phyloP scores from a whole-genome alignment of 1,140 invertebrate species.

The Drosophila insularis region DNA sequence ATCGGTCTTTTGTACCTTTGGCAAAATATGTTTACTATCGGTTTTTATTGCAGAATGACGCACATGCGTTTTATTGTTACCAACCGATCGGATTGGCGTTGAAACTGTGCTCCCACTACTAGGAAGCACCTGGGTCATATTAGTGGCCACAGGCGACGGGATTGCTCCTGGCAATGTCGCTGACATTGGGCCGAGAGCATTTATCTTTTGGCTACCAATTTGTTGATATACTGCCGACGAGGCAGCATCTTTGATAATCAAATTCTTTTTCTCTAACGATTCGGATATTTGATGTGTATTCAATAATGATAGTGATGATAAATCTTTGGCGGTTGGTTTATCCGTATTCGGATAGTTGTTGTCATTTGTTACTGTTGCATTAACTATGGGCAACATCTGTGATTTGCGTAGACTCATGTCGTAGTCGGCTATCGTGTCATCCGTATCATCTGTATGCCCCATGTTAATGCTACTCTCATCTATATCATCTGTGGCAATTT shows the following conservation, averaged over 20 bases:
- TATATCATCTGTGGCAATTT: constrained; percentile 19
- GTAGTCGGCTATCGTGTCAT: constrained; percentile 50
- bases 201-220: constrained; percentile 70
- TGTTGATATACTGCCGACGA: constrained; percentile 38
- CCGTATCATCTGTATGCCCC: constrained; percentile 27
- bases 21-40: constrained; percentile 69
- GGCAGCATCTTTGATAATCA: constrained; percentile 38
- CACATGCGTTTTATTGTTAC: constrained; percentile 27
- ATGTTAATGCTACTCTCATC: constrained; percentile 24
- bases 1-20: constrained; percentile 84
- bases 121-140: constrained; percentile 14
- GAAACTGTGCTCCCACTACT: constrained; percentile 21
- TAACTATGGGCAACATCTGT: constrained; percentile 27
- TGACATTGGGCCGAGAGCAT: constrained; percentile 52
- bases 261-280: constrained; percentile 44
- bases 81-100: constrained; percentile 23
- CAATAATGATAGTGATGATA: constrained; percentile 68
- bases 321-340: constrained; percentile 48
- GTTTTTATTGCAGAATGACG: constrained; percentile 65
- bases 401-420: constrained; percentile 53
- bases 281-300: constrained; percentile 50
- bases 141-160: not conserved
- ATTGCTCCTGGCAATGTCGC: constrained; percentile 20
- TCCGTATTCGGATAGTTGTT: constrained; percentile 30
- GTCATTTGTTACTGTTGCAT: constrained; percentile 46